Evolutionary conservation across 2,113 vertebrate species (phyloP), one percentile per base, ranked within the genome.

Genomic region (Aythya baeri): DNA sequence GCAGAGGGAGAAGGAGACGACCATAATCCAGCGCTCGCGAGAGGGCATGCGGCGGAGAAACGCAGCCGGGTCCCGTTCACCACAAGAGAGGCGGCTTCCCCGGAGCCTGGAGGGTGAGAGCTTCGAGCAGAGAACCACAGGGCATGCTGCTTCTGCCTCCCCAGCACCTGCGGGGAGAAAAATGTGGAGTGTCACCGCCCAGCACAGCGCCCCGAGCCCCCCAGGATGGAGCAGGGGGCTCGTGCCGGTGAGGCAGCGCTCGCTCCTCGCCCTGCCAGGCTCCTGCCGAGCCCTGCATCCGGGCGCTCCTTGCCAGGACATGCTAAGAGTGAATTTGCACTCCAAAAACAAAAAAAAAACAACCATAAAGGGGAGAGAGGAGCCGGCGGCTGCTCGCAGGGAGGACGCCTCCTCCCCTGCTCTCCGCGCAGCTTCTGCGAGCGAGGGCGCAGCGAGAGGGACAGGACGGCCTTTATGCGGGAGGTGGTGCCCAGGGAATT

Each of bases 1-100:
- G 98, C 98, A 98, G 58, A 99, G 98, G 92, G 98, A 98, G 94
- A 98, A 97, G 89, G 97, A 97, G 91, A 98, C 98, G 93, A 99
- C 98, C 99, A 99, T 99, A 98, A 98, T 99, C 98, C 96, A 94
- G 84, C 86, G 77, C 87, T 96, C 9, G 81, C 44, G 81, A 96
- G 93, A 0, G 20, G 82, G 91, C 85, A 92, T 86, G 84, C 93
- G 88, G 95, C 46, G 11, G 74, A 34, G 88, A 79, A 94, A 94
- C 31, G 82, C 68, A 34, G 36, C n/a, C 15, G 74, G 59, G 36
- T 20, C 43, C 4, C 7, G 66, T 83, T 91, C 86, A 77, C 76
- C 29, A 16, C 70, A 67, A 71, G 70, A 77, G 59, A 2, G 59
- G 44, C 12, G 13, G 72, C 38, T 26, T 59, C 83, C 59, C 71